phyloP scores from a whole-genome alignment of 2,113 vertebrate species.

The Phocoena sinus region DNA sequence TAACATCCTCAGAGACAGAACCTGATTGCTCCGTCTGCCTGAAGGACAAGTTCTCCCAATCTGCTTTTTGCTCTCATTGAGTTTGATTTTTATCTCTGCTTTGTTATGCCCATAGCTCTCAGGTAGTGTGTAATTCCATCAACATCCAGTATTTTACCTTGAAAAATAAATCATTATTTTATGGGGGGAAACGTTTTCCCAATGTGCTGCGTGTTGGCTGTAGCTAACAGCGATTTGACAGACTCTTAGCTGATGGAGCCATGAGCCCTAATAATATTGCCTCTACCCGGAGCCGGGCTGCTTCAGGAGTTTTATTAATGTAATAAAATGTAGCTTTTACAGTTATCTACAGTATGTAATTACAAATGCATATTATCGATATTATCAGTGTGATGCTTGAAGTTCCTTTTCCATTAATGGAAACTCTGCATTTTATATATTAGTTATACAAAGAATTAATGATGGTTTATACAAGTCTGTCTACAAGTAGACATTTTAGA shows the following conservation, averaged over 20 bases:
- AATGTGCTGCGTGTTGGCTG: rapidly evolving
- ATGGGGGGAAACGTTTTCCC: background rate
- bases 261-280: rapidly evolving
- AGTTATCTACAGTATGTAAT: background rate
- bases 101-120: background rate
- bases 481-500: background rate
- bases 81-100: background rate
- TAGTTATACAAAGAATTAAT: slow-evolving; percentile 52
- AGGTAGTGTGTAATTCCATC: background rate
- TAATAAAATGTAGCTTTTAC: slow-evolving; percentile 46
- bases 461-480: background rate
- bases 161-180: background rate
- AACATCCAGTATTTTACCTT: background rate
- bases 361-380: slow-evolving; percentile 23
- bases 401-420: slow-evolving; percentile 48
- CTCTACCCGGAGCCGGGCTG: background rate
- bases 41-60: background rate
- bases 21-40: rapidly evolving
- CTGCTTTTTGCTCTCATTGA: background rate
- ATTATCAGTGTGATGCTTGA: background rate
- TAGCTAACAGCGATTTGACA: background rate
- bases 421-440: slow-evolving; percentile 26
- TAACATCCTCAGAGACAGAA: rapidly evolving
- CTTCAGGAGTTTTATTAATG: slow-evolving; percentile 30
- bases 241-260: background rate